phyloP scores from a whole-genome alignment of 2,113 vertebrate genomes.

The Megaceryle torquata region DNA sequence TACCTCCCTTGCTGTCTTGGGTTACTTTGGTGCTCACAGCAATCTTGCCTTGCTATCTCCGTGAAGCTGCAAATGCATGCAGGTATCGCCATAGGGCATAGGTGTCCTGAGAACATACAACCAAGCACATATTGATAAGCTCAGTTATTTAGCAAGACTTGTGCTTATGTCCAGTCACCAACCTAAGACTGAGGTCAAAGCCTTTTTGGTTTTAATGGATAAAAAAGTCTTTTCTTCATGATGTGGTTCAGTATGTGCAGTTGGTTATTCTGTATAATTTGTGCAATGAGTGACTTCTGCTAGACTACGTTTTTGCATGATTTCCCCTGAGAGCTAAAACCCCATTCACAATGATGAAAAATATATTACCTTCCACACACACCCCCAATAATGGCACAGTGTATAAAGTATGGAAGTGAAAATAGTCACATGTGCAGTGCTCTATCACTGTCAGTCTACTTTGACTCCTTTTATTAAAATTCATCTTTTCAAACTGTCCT shows the following conservation, averaged over 20 bases:
- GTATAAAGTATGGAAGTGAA: not conserved
- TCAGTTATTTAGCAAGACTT: not conserved
- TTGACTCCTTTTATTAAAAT: constrained; percentile 17
- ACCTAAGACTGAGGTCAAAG: not conserved
- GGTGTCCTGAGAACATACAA: not conserved
- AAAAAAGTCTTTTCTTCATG: not conserved
- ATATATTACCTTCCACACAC: not conserved
- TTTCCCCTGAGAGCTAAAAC: constrained; percentile 75
- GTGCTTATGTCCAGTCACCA: not conserved
- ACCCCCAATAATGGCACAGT: not conserved
- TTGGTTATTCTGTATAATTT: constrained; percentile 20
- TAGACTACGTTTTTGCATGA: constrained; percentile 69
- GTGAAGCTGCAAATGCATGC: not conserved
- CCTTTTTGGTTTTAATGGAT: not conserved
- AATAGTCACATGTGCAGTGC: not conserved
- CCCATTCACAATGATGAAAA: constrained; percentile 47
- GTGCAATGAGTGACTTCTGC: not conserved
- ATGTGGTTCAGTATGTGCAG: not conserved
- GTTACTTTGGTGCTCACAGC: not conserved
- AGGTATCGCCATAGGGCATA: not conserved
- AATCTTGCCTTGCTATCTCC: not conserved
- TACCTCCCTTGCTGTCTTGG: accelerated
- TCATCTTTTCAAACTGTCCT: not conserved
- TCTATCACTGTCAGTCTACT: not conserved
- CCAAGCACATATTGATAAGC: not conserved